Conservation (phyloP, 2,797 vertebrate genomes). For the Poecile montanus region DNA sequence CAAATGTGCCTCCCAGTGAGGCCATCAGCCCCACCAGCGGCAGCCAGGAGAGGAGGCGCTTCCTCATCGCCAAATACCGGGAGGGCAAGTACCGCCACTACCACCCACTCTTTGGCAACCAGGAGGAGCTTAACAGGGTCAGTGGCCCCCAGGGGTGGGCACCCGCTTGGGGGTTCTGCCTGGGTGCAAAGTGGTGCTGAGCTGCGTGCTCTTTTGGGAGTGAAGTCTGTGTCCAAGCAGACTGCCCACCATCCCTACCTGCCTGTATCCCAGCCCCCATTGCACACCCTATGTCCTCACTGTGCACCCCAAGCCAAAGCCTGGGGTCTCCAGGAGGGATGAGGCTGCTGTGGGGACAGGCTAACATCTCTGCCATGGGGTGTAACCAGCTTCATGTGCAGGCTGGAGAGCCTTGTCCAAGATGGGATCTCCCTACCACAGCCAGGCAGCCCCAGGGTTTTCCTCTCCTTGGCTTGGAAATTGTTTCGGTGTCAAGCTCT, state of each 20-base stretch:
- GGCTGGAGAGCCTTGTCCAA: background rate
- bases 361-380: background rate
- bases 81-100: constrained; percentile 95
- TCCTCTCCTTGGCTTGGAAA: background rate
- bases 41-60: constrained; percentile 80
- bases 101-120: constrained; percentile 92
- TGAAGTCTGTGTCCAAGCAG: background rate
- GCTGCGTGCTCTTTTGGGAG: background rate
- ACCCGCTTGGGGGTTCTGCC: fast-evolving
- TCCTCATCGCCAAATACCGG: constrained; percentile 89
- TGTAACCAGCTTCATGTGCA: background rate
- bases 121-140: constrained; percentile 91
- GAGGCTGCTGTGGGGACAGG: background rate
- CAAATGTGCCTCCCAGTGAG: constrained; percentile 93
- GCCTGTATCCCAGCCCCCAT: too few relatives aligned
- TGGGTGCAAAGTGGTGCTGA: background rate
- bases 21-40: constrained; percentile 80
- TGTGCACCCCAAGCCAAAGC: background rate
- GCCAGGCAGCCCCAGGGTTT: background rate
- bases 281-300: background rate
- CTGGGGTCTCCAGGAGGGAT: background rate
- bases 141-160: background rate
- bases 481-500: background rate
- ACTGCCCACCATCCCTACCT: background rate
- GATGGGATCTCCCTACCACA: background rate